Evolutionary conservation across 2,797 vertebrate genomes (phyloP), one percentile per base, ranked within the genome.

Genomic region (Siniperca undulata): DNA sequence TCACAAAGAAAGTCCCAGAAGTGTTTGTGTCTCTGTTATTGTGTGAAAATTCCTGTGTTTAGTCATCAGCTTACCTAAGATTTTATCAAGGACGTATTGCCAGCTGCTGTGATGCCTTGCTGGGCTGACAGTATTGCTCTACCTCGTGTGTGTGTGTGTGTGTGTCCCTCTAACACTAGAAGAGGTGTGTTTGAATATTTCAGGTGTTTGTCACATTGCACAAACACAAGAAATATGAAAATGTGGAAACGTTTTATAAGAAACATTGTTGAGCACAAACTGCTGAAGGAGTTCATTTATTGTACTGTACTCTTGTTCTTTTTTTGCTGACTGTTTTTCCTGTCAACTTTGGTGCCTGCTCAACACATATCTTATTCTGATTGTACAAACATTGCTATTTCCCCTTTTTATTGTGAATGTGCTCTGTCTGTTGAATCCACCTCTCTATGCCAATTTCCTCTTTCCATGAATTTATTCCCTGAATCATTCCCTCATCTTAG

Each of bases 401-500:
- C 24, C 59, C 40, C 64, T 61, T 40, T 78, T 82, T 46, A 75
- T 77, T 83, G 59, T 81, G 44, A 38, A 20, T 69, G 19, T 72
- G 24, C 53, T 61, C 46, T 81, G 75, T 77, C 17, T 76, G 73
- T 40, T 60, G 75, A 84, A 79, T 85, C 73, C 44, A 80, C 22
- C 38, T 67, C 46, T 81, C 48, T 42, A 4, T 79, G 55, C 70
- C 70, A 87, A 70, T 86, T 79, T 87, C 65, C 77, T 74, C 16
- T 74, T 89, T 30, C 30, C 30, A 30, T 30, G 30, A 30, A 30
- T 30, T 76, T 78, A 81, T 86, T 81, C 68, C 77, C 58, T 30
- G 52, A 89, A 68, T 81, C 70, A 68, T 66, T 89, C 80, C 46
- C 81, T 86, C 44, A 74, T 92, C 67, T 84, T 40, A 53, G 48